Evolutionary conservation across 1,140 invertebrate species (phyloP), one percentile per base, ranked within the genome.

Genomic region (Homarus americanus): DNA sequence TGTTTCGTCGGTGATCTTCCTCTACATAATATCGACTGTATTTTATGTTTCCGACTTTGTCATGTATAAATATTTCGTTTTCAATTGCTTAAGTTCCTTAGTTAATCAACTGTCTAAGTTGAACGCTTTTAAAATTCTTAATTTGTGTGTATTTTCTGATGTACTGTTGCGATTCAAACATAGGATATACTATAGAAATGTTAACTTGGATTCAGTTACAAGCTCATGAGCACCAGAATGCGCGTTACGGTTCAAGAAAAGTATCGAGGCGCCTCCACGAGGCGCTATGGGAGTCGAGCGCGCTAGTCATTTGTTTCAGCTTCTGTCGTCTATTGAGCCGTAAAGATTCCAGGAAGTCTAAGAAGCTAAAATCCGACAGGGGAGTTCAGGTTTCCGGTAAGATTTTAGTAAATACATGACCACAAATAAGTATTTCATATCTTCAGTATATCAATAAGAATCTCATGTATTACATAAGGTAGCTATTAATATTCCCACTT

Each of bases 241-340:
- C 41, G 73, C 28, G 72, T 58, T 12, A 24, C 40, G 28, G 12
- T 41, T 63, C 53, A 28, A 38, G 32, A 20, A 80, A 28, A 49
- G 78, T 41, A 53, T 80, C 41, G 41, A 17, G 28, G 40, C 78
- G 20, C n/a, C 40, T 17, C 44, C 0, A 15, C 12, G 28, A 41
- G 9, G 17, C 17, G 78, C 40, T 80, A 80, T 41, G 41, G 78
- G 41, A 3, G 28, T 5, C 24, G 78, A 36, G 78, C 9, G 28
- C 78, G 78, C 40, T 44, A 1, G 44, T 41, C 78, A 80, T 24
- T 49, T 34, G 78, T 69, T 69, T 12, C n/a, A n/a, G 15, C 76
- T 79, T 79, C 76, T 79, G 76, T 49, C 76, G 76, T 79, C 76
- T 79, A 79, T 79, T 79, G 76, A 49, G n/a, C 73, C 36, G 49